Percentiles rank a stretch among this genome's conserved stretches.
Evolutionary conservation across 92 coral and sea anemone species (phyloP).

Genomic region (Galaxea fascicularis): DNA sequence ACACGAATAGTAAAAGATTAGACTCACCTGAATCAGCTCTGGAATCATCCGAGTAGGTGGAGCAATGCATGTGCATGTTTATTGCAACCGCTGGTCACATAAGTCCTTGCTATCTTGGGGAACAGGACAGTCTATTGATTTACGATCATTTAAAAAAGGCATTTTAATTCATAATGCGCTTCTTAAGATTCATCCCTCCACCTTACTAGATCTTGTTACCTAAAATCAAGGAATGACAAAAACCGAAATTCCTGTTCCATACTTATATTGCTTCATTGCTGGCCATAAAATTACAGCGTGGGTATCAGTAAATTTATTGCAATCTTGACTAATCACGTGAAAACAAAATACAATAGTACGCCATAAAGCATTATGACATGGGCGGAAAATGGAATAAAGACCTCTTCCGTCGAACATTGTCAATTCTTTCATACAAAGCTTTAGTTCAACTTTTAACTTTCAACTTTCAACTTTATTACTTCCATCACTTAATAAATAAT

Average conservation of each 20-base stretch:
- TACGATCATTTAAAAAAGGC: background rate
- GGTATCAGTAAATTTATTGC: conserved; percentile 3
- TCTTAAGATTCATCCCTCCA: conserved; percentile 20
- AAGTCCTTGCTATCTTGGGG: background rate
- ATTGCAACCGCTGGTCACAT: conserved; percentile 19
- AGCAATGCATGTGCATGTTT: background rate
- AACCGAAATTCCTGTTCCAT: conserved; percentile 20
- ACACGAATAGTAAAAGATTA: conserved; percentile 27
- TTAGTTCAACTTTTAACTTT: too few relatives aligned
- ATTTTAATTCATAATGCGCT: conserved; percentile 18
- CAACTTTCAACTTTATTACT: too few relatives aligned
- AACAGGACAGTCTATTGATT: conserved; percentile 15
- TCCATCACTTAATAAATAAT: too few relatives aligned
- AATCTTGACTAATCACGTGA: too few relatives aligned
- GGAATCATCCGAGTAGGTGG: conserved; percentile 16
- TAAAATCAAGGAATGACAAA: conserved; percentile 15
- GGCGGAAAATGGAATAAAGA: too few relatives aligned
- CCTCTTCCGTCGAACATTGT: too few relatives aligned
- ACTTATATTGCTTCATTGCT: background rate
- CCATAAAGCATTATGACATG: background rate
- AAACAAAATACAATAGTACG: too few relatives aligned
- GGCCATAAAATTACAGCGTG: conserved; percentile 9
- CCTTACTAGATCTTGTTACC: conserved; percentile 9
- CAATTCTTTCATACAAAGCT: too few relatives aligned
- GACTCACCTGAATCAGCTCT: conserved; percentile 19